Conservation (phyloP, 2,113 vertebrate species). For the Dasyornis broadbenti region DNA sequence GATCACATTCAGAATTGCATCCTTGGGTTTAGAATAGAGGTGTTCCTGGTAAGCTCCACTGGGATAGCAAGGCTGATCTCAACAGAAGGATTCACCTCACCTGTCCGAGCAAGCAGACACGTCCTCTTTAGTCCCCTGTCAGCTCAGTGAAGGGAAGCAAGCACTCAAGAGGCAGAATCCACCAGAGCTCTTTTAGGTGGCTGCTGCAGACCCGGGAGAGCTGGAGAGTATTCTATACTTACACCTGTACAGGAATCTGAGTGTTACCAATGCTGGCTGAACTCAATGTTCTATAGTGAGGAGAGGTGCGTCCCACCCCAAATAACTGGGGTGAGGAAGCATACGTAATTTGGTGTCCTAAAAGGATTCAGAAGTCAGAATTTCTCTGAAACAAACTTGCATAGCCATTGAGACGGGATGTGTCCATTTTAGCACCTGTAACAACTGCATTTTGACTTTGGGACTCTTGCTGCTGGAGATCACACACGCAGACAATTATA, state of each 20-base stretch:
- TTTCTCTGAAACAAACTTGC: not conserved
- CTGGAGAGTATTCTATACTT: not conserved
- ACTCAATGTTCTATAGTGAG: not conserved
- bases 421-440: not conserved
- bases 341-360: not conserved
- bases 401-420: not conserved
- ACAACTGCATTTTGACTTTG: not conserved
- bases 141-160: not conserved
- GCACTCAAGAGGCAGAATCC: not conserved
- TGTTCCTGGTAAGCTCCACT: rapidly evolving
- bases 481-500: not conserved
- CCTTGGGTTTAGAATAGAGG: not conserved
- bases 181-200: not conserved
- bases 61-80: not conserved
- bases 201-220: not conserved
- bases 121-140: not conserved
- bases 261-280: not conserved
- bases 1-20: not conserved
- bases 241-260: not conserved
- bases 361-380: not conserved
- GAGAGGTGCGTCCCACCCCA: not conserved
- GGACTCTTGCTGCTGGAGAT: not conserved
- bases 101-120: not conserved
- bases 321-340: not conserved
- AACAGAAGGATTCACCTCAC: not conserved